These are phyloP conservation scores for Chiroxiphia lanceolata DNA, from an alignment of 2,797 vertebrate species.

Conservation along the genomic window DNA sequence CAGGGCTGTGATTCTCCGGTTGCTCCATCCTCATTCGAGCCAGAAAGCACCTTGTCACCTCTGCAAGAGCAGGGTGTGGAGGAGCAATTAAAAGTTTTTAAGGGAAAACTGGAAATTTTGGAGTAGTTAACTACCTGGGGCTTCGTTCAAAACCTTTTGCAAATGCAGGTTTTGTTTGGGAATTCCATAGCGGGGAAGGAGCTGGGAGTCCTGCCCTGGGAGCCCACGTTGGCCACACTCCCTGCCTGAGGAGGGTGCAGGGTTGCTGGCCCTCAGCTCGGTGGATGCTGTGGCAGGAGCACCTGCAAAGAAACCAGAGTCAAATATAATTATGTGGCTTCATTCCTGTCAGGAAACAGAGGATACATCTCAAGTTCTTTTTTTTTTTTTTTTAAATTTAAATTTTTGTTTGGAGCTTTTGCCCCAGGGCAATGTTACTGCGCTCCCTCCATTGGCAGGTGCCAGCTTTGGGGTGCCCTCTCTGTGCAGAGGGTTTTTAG, in stretches of 20 bases:
- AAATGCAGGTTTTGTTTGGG: neutral
- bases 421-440: neutral
- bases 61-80: accelerated
- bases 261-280: accelerated
- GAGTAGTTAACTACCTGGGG: neutral
- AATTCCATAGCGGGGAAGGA: neutral
- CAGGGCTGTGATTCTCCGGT: accelerated
- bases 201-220: neutral
- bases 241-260: accelerated
- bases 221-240: neutral
- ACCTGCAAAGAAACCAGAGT: neutral
- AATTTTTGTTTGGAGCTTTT: neutral
- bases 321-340: neutral
- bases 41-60: neutral
- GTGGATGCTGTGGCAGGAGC: neutral
- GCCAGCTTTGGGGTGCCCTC: neutral
- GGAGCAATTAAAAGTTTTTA: accelerated
- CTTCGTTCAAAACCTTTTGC: neutral
- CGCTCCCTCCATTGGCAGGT: neutral
- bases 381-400: too few species aligned
- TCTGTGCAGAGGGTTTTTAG: accelerated
- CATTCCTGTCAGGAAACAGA: accelerated
- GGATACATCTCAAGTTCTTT: neutral
- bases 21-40: accelerated
- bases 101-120: neutral